phyloP scores from a whole-genome alignment of 1,140 invertebrate genomes.

The Cepaea nemoralis region DNA sequence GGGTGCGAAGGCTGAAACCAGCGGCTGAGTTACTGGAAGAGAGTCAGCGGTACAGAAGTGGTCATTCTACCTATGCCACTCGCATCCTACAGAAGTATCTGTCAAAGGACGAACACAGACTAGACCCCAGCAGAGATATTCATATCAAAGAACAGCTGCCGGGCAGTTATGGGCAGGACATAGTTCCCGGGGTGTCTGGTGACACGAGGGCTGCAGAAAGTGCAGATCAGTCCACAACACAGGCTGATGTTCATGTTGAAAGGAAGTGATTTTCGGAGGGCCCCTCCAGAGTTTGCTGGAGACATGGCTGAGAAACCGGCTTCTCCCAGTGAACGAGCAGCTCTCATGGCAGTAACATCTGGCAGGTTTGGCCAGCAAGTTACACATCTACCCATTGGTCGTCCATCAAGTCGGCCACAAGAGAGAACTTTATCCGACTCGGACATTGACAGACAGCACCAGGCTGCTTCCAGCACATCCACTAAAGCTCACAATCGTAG shows the following conservation, averaged over 20 bases:
- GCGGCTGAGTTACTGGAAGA: slow-evolving; percentile 66
- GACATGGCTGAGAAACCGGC: slow-evolving; percentile 60
- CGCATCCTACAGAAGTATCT: slow-evolving; percentile 62
- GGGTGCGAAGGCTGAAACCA: slow-evolving; percentile 58
- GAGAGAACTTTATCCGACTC: slow-evolving; percentile 52
- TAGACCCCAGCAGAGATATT: not conserved
- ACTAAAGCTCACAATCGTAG: slow-evolving; percentile 12
- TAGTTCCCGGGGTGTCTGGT: slow-evolving; percentile 62
- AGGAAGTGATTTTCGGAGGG: slow-evolving; percentile 55
- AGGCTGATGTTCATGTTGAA: slow-evolving; percentile 45
- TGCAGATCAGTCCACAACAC: slow-evolving; percentile 49
- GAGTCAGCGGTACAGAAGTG: slow-evolving; percentile 63
- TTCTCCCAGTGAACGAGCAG: slow-evolving; percentile 52
- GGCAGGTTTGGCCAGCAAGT: slow-evolving; percentile 58
- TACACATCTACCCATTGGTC: slow-evolving; percentile 51
- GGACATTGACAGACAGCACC: slow-evolving; percentile 32
- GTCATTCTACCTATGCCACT: slow-evolving; percentile 60
- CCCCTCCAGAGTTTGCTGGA: slow-evolving; percentile 61
- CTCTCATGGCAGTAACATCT: slow-evolving; percentile 59
- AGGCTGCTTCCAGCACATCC: not conserved
- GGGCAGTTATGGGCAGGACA: slow-evolving; percentile 59
- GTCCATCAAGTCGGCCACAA: slow-evolving; percentile 38
- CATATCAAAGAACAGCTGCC: slow-evolving; percentile 65
- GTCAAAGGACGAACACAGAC: slow-evolving; percentile 47
- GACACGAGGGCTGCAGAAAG: slow-evolving; percentile 60